Conservation (phyloP, 2,888 invertebrate genomes). For the Ischnura elegans region DNA sequence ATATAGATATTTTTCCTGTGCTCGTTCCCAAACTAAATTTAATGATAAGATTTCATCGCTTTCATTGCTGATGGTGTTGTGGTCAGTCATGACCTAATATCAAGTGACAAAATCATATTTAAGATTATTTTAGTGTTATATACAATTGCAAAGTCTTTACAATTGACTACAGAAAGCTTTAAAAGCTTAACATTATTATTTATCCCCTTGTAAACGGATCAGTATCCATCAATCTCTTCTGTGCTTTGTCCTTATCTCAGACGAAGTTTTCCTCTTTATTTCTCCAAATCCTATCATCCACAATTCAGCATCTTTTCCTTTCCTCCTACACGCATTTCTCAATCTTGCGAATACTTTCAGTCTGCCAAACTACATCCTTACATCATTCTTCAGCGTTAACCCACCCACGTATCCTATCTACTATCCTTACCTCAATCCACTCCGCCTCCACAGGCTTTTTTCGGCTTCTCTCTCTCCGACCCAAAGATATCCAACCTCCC, state of each 20-base stretch:
- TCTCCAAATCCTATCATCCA: not conserved
- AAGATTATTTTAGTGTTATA: too few relatives aligned
- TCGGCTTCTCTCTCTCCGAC: not conserved
- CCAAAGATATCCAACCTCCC: not conserved
- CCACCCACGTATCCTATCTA: too few relatives aligned
- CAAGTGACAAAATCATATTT: too few relatives aligned
- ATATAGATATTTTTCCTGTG: too few relatives aligned
- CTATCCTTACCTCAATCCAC: not conserved
- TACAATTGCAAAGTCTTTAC: too few relatives aligned
- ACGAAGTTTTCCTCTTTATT: not conserved
- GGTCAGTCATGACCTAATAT: too few relatives aligned
- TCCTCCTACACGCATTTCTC: not conserved
- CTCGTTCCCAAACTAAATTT: too few relatives aligned
- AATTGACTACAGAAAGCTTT: too few relatives aligned
- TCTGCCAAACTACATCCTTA: constrained; percentile 12
- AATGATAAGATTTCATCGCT: too few relatives aligned
- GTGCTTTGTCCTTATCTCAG: not conserved
- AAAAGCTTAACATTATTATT: too few relatives aligned
- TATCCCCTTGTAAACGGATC: not conserved
- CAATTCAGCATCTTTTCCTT: constrained; percentile 25
- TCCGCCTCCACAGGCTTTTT: not conserved
- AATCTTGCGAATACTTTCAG: constrained; percentile 6
- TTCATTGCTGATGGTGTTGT: too few relatives aligned
- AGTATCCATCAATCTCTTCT: not conserved
- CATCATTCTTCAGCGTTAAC: not conserved